Percentiles rank a stretch among this genome's conserved stretches.
phyloP scores from a whole-genome alignment of 2,888 invertebrate genomes.

The Cerastis rubricosa region DNA sequence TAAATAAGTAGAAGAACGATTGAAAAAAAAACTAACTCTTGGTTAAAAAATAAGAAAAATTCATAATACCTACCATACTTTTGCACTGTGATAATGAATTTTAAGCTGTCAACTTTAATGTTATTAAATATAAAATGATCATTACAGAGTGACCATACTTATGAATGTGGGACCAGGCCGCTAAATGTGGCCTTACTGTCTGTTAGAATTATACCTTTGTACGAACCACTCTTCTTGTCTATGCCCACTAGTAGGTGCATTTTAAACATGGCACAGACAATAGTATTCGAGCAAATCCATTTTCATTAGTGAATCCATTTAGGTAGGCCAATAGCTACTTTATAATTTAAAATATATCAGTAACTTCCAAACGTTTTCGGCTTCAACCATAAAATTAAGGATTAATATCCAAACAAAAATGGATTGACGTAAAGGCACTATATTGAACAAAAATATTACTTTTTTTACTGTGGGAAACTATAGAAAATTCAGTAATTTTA shows the following conservation, averaged over 20 bases:
- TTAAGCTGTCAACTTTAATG: not conserved
- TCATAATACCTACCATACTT: slow-evolving; percentile 17
- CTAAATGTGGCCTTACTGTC: not conserved
- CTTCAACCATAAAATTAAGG: too few relatives aligned
- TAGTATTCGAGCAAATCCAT: not conserved
- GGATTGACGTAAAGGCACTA: too few relatives aligned
- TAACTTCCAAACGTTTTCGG: too few relatives aligned
- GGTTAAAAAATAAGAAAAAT: slow-evolving; percentile 1
- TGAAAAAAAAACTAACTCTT: not conserved
- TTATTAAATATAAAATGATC: not conserved
- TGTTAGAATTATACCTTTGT: not conserved
- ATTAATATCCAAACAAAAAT: too few relatives aligned
- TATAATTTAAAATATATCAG: too few relatives aligned
- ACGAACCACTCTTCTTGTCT: not conserved
- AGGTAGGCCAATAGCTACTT: not conserved
- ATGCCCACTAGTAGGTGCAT: not conserved
- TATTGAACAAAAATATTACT: too few relatives aligned
- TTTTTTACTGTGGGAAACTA: too few relatives aligned
- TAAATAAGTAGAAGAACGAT: too few relatives aligned
- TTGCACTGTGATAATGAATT: slow-evolving; percentile 50
- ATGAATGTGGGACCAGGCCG: not conserved
- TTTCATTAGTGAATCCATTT: not conserved
- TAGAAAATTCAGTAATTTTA: too few relatives aligned
- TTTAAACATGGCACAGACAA: not conserved
- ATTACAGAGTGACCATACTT: not conserved